These are phyloP conservation scores for Metopia argyrocephala DNA, from an alignment of 2,888 invertebrate genomes.

Conservation along the genomic window DNA sequence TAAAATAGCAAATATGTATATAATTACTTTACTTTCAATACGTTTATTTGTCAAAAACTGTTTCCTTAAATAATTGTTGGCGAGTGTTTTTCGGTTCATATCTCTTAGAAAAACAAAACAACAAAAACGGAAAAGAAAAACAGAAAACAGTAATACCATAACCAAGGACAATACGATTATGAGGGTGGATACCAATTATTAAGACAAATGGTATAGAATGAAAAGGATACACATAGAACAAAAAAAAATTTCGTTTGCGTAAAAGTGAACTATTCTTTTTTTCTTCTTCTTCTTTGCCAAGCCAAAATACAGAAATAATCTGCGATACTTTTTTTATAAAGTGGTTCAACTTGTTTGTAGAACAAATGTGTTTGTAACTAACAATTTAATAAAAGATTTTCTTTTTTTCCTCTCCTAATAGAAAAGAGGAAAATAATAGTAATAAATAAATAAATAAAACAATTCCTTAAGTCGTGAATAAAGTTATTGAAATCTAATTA, in stretches of 20 bases:
- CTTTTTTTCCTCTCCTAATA: background rate
- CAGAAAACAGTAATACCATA: constrained; percentile 18
- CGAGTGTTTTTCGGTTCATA: background rate
- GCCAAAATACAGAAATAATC: constrained; percentile 46
- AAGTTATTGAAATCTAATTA: too few relatives aligned
- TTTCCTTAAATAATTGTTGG: background rate
- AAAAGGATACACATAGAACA: constrained; percentile 27
- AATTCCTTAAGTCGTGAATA: too few relatives aligned
- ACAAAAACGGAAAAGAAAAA: background rate
- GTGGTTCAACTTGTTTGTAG: constrained; percentile 14
- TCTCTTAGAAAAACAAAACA: background rate
- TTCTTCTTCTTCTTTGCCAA: background rate
- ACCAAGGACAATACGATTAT: constrained; percentile 44
- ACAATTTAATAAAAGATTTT: background rate
- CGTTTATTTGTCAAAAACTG: too few relatives aligned
- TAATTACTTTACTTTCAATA: too few relatives aligned
- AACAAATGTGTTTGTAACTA: background rate
- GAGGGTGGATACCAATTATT: constrained; percentile 32
- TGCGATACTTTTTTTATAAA: constrained; percentile 13
- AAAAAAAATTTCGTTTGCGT: constrained; percentile 19
- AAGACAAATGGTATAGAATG: constrained; percentile 22
- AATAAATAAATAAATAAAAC: background rate
- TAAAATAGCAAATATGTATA: too few relatives aligned
- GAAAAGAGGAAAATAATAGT: background rate
- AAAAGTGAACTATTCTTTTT: constrained; percentile 23